Percentiles rank a stretch among this genome's conserved stretches.
These are phyloP conservation scores for Caenorhabditis tropicalis DNA, from an alignment of 1,140 invertebrate genomes.

Conservation along the genomic window DNA sequence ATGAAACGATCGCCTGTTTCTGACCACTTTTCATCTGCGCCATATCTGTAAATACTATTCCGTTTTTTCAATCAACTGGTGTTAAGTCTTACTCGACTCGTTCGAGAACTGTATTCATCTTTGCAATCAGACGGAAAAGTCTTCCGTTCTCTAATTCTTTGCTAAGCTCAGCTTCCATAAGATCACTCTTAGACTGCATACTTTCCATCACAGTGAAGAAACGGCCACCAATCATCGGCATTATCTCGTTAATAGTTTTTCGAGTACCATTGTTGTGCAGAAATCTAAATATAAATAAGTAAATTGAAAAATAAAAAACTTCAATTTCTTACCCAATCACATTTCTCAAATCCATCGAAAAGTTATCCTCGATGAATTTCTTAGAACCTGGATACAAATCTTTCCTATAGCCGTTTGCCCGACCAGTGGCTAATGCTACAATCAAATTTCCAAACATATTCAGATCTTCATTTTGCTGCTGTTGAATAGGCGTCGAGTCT, in stretches of 20 bases:
- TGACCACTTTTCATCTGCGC: slow-evolving; percentile 90
- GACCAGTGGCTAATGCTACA: slow-evolving; percentile 84
- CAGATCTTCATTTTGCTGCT: slow-evolving; percentile 80
- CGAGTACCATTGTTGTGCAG: slow-evolving; percentile 75
- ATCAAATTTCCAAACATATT: slow-evolving; percentile 88
- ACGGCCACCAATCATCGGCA: slow-evolving; percentile 97
- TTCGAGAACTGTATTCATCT: slow-evolving; percentile 89
- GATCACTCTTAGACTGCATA: slow-evolving; percentile 84
- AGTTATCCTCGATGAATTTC: neutral
- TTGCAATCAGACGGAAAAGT: slow-evolving; percentile 86
- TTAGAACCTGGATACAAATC: neutral
- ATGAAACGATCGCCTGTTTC: slow-evolving; percentile 97
- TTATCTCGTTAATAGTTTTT: slow-evolving; percentile 89
- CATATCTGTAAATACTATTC: slow-evolving; percentile 77
- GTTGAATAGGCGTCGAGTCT: slow-evolving; percentile 31
- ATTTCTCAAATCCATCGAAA: neutral
- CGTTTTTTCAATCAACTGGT: slow-evolving; percentile 58
- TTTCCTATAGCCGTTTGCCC: slow-evolving; percentile 78
- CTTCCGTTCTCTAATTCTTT: slow-evolving; percentile 94
- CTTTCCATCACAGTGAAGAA: slow-evolving; percentile 93
- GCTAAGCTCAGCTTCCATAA: slow-evolving; percentile 86
- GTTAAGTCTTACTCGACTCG: slow-evolving; percentile 78
- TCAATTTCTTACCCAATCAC: slow-evolving; percentile 1
- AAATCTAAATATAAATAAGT: neutral
- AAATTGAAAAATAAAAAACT: neutral